Base-by-base conservation (phyloP, 1,140 invertebrate species). In the Drosophila tropicalis region DNA sequence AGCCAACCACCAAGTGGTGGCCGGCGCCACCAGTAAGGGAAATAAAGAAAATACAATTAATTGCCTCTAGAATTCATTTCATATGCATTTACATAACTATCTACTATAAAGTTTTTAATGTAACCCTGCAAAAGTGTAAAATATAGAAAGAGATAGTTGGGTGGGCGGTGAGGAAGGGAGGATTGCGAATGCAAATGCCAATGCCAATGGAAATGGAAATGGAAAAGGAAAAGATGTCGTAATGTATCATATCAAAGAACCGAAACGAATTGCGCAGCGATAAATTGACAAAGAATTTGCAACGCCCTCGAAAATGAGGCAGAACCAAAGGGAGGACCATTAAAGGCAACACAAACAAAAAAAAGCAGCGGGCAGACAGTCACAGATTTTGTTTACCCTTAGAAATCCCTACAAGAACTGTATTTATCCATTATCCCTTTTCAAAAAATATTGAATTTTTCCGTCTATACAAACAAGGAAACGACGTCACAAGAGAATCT, bases 251-350 rank as follows among this genome's bases (percentile, higher is more conserved):
- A 41, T 3, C 60, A 51, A 54, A 66, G 74, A 84, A 70, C 81
- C 81, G 78, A 81, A 86, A 81, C 82, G 75, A 85, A 85, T 86
- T 86, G 81, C 74, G 82, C 67, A 65, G 82, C 79, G 63, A 86
- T 85, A 85, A 85, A 85, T 76, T 67, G 78, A 70, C 64, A 71
- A 85, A 72, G 81, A 81, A 85, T 85, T 85, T 55, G 81, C 67
- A 72, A 85, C 74, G 81, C 81, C 81, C 81, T 68, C 79, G 51
- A 67, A 51, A 63, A 40, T 57, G 60, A 61, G 66, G 58, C 72
- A 44, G 66, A 63, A 76, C 72, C 9, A 36, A 60, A 4, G 17
- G 9, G 10, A 19, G 9, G n/a, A 19, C 32, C 56, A 58, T 39
- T 19, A 39, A 58, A 39, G 12, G 12, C 2, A 22, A 29, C 29